Conservation (phyloP, 2,797 vertebrate genomes). For the Dicrostonyx torquatus region DNA sequence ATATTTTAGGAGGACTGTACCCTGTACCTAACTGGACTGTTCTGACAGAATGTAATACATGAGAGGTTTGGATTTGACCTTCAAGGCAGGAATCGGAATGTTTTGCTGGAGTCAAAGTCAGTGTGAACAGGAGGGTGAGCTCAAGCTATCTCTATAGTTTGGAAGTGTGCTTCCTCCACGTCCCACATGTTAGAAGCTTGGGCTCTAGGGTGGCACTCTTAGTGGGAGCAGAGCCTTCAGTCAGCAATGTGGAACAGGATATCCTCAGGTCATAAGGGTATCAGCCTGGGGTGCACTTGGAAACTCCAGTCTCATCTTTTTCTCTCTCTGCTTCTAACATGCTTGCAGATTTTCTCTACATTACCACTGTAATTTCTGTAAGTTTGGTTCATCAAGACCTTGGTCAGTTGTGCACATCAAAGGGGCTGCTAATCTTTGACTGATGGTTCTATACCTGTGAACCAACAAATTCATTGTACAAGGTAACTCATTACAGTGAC, state of each 20-base stretch:
- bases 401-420: neutral
- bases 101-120: neutral
- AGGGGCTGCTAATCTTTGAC: no score
- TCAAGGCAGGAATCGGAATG: neutral
- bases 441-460: neutral
- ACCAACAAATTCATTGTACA: neutral
- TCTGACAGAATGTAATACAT: neutral
- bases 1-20: neutral
- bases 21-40: neutral
- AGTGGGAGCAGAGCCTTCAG: neutral
- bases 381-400: neutral
- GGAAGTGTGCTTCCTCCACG: neutral
- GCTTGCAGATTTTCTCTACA: neutral
- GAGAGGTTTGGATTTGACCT: neutral
- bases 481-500: neutral
- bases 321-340: neutral
- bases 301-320: neutral
- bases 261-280: neutral
- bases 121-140: neutral
- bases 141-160: neutral
- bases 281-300: neutral
- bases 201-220: no score
- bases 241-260: no score
- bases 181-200: neutral
- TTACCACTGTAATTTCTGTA: no score